Evolutionary conservation across 2,113 vertebrate genomes (phyloP), one percentile per base, ranked within the genome.

Genomic region (Spea multiplicata): DNA sequence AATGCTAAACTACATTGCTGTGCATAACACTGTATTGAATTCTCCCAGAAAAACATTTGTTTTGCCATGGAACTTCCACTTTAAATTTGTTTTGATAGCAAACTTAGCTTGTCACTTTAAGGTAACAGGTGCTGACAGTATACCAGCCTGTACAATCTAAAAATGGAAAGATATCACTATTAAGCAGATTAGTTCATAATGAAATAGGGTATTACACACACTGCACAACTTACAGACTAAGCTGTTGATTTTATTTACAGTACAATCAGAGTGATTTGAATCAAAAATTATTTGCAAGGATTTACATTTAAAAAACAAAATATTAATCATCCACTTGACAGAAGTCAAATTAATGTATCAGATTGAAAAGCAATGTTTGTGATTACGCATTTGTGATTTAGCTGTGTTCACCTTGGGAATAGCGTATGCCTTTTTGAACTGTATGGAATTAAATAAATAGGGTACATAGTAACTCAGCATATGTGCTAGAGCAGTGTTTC

Each of bases 321-420:
- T 80, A 80, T 80, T 80, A 80, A 80, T 80, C 78, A 80, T 80
- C 74, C 78, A 80, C 73, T 80, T 80, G 78, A 80, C 78, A 80
- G 71, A 80, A 80, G 78, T 80, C 78, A 80, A 80, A 80, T 80
- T 80, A 80, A 80, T 80, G 78, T 80, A 74, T 80, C 78, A 80
- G 66, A 80, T 71, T 47, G 61, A 73, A 80, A 80, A 73, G 66
- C 71, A 57, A 52, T 66, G 49, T 74, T 74, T 80, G 71, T 80
- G 78, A 80, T 80, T 80, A 80, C 69, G 78, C 78, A 80, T 80
- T 52, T 72, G 64, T 80, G 78, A 80, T 74, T 80, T 74, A 74
- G 65, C 64, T 55, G 45, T 49, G 61, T 17, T 66, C 74, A 66
- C 68, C 71, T 30, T 30, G 30, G 30, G 30, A 30, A 30, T 30